Conservation (phyloP, 2,797 vertebrate genomes). For the Acestrorhynchus altus region DNA sequence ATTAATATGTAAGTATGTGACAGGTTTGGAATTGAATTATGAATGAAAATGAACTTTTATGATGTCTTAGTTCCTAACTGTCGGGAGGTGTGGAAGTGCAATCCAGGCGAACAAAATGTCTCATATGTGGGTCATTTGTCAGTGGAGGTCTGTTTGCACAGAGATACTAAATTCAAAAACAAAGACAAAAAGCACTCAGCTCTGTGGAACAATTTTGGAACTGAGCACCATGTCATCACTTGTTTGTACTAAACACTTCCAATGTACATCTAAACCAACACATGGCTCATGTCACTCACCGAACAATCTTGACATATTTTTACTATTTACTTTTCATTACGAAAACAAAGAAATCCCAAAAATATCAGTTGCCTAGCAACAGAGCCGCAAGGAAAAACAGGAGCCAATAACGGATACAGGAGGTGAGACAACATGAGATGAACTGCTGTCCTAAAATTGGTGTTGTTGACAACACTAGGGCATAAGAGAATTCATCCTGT, state of each 20-base stretch:
- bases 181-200: no score
- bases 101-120: background rate
- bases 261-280: no score
- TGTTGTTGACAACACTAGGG: background rate
- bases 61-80: no score
- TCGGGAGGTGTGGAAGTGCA: background rate
- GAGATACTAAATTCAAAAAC: background rate
- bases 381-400: conserved; percentile 45
- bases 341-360: conserved; percentile 31
- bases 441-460: background rate
- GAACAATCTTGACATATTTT: background rate
- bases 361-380: conserved; percentile 68
- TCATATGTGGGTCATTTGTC: background rate
- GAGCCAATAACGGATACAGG: conserved; percentile 40
- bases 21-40: no score
- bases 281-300: background rate
- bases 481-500: background rate
- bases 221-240: no score
- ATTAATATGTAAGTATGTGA: no score
- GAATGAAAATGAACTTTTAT: no score
- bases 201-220: background rate
- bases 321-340: conserved; percentile 17
- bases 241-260: no score
- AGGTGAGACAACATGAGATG: background rate
- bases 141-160: background rate